A percentile compares a stretch with the other conserved stretches of the same genome.
These are phyloP conservation scores for Todus mexicanus DNA, from an alignment of 2,797 vertebrate species.

Conservation along the genomic window DNA sequence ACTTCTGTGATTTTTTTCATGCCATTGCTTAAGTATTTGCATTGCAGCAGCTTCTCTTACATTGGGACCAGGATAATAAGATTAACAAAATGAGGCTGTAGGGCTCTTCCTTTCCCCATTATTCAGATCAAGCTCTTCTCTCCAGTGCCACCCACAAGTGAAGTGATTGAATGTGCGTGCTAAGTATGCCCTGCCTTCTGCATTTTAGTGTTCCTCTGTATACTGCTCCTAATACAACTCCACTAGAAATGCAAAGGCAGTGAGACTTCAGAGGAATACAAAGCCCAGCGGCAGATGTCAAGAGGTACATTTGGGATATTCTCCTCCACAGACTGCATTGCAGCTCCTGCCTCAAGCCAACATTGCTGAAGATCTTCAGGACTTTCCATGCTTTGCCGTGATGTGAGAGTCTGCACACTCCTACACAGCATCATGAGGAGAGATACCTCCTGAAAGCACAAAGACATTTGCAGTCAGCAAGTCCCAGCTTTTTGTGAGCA, in stretches of 20 bases:
- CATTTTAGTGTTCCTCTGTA: neutral
- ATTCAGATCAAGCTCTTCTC: neutral
- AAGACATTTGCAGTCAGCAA: neutral
- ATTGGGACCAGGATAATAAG: neutral
- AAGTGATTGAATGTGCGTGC: neutral
- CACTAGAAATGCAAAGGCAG: neutral
- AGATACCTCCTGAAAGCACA: accelerated
- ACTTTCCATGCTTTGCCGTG: neutral
- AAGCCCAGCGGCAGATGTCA: neutral
- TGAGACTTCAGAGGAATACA: neutral
- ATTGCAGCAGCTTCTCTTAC: neutral
- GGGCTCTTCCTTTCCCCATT: neutral
- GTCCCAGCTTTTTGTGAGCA: neutral
- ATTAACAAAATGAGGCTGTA: neutral
- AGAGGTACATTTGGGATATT: neutral
- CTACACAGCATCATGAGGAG: neutral
- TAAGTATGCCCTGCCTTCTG: neutral
- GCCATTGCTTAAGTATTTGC: neutral
- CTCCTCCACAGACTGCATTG: neutral
- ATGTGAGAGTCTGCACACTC: neutral
- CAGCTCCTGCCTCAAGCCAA: neutral
- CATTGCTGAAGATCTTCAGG: neutral
- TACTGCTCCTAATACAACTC: neutral
- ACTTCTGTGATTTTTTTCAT: neutral
- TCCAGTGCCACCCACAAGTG: neutral